Base-by-base conservation (phyloP, 2,113 vertebrate species). In the Otocyon megalotis region DNA sequence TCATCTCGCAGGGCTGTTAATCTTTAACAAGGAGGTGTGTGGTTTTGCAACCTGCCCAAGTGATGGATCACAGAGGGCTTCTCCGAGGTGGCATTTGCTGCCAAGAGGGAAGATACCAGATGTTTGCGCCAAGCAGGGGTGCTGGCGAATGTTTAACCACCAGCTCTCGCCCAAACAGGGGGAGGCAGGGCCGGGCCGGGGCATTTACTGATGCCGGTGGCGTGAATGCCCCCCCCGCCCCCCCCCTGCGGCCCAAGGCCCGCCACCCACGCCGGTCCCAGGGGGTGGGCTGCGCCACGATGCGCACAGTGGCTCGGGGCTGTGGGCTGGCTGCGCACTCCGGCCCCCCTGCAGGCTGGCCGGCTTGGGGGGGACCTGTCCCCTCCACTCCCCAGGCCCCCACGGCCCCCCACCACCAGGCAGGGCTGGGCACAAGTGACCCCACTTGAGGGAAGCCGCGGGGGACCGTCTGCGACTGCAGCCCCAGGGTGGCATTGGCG, bases 261-360 rank as follows among this genome's bases (percentile, higher is more conserved):
- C 1, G 43, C 43, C 43, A 43, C 43, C 43, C 2, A 53, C 0
- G 0, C 2, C 6, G 5, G 37, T 3, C 35, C 65, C 16, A 0
- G 24, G 4, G 17, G 0, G 0, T n/a, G 50, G 50, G 9, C 0
- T 8, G 22, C 24, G 74, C 35, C 13, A 35, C 1, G 50, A 13
- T 1, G 60, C 7, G 0, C 35, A 3, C 12, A 0, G 24, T 3
- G 63, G 37, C 35, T 50, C 35, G 11, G 63, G 63, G 12, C 71
- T 9, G 69, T 24, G 22, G 71, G 35, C 22, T 43, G 43, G 12
- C 16, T n/a, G 3, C 10, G 17, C 14, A 5, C 30, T 28, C 63
- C 5, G 7, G 30, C 63, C 63, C 63, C 67, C 69, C 13, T 1
- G 5, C 50, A 35, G 53, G 8, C 53, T n/a, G 30, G n/a, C 35